Percentiles rank a stretch among this genome's conserved stretches.
Conservation (phyloP, 2,797 vertebrate species). For the Eulemur mongoz region DNA sequence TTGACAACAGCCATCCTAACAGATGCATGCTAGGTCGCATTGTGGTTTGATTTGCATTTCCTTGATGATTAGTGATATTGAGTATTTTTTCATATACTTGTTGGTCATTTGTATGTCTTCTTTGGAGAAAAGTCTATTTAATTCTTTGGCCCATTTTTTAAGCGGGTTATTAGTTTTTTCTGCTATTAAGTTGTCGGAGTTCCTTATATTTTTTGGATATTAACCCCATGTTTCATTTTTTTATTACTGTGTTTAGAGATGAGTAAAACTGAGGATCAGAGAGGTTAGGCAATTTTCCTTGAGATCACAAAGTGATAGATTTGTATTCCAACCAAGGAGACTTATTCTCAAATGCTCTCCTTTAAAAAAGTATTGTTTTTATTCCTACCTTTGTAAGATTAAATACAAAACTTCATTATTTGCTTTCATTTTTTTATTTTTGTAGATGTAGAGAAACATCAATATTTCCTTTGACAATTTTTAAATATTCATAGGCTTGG, state of each 20-base stretch:
- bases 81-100: no score
- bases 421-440: neutral
- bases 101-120: neutral
- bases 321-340: neutral
- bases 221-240: neutral
- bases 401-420: neutral
- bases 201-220: neutral
- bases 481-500: neutral
- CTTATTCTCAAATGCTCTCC: neutral
- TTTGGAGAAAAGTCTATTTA: neutral
- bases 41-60: neutral
- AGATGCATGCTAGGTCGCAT: neutral
- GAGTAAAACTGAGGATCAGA: no score
- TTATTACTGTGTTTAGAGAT: neutral
- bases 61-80: neutral
- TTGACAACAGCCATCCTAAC: neutral
- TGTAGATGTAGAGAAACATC: neutral
- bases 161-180: neutral
- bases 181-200: neutral
- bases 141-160: neutral
- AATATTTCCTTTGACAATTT: neutral
- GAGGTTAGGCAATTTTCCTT: neutral
- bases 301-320: neutral
- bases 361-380: neutral
- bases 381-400: neutral